These are phyloP conservation scores for Cynodonichthys magdalenae DNA, from an alignment of 2,797 vertebrate genomes.

Conservation along the genomic window DNA sequence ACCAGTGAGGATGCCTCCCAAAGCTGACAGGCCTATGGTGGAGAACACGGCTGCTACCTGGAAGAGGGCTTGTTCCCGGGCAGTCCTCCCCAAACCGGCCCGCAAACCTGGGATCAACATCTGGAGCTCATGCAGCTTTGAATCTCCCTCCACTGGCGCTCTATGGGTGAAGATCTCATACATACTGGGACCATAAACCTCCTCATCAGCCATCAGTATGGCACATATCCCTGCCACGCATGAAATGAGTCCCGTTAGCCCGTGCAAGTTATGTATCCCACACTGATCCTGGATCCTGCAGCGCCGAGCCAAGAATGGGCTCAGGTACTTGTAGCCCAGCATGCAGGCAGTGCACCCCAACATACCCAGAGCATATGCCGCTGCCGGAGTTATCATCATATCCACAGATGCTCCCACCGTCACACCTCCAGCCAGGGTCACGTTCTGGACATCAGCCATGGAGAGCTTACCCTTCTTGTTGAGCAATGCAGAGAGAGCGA, in stretches of 20 bases:
- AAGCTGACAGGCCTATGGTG: conserved; percentile 62
- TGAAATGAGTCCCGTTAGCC: conserved; percentile 81
- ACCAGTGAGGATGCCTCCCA: conserved; percentile 74
- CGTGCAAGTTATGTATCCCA: conserved; percentile 86
- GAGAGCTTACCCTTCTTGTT: conserved; percentile 80
- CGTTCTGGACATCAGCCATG: conserved; percentile 85
- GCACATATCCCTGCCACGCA: conserved; percentile 70
- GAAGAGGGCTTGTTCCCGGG: conserved; percentile 70
- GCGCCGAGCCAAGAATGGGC: conserved; percentile 69
- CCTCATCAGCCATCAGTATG: conserved; percentile 64
- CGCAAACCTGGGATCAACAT: conserved; percentile 40
- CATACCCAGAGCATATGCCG: conserved; percentile 75
- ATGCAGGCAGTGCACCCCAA: conserved; percentile 76
- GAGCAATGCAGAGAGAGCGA: conserved; percentile 79
- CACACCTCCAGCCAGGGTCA: conserved; percentile 84
- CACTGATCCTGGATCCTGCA: conserved; percentile 81
- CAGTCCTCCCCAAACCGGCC: conserved; percentile 21
- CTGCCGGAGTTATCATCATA: conserved; percentile 78
- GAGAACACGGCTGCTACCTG: conserved; percentile 73
- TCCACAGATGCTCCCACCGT: conserved; percentile 81
- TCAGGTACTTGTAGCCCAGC: conserved; percentile 82
- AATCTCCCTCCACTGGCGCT: conserved; percentile 64
- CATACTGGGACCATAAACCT: conserved; percentile 59
- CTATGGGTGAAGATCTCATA: conserved; percentile 64
- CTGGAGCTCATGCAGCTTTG: conserved; percentile 58